Base-by-base conservation (phyloP, 2,888 invertebrate genomes). In the Chaitophorus viminalis region DNA sequence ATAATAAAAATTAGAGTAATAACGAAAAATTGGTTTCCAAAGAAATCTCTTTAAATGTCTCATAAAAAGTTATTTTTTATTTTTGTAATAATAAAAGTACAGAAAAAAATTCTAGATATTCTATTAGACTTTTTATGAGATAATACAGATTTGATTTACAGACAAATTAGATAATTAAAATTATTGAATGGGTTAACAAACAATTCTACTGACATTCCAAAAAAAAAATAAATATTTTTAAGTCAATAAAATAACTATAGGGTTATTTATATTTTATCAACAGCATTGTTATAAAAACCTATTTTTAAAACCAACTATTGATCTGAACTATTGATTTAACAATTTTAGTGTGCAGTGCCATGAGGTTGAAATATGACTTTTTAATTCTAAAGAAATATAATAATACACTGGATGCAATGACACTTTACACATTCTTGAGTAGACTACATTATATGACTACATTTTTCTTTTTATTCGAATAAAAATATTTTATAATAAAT, bases 221-320 rank as follows among this genome's bases (percentile, higher is more conserved):
- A 18, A 60, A 36, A 83, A 74, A n/a, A n/a, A n/a, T n/a, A n/a
- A 31, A 60, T n/a, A 74, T 60, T 83, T 83, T 83, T 29, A 74
- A 60, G 52, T 74, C 33, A 5, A 25, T 33, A 72, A 29, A 29
- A 29, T 68, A 68, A 68, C 68, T 21, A 29, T 68, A 6, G n/a
- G 33, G 52, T n/a, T 31, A 25, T 82, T 52, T 82, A 70, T 31
- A 25, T n/a, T 36, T 83, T 54, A 54, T 74, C 21, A 54, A 70
- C 9, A 36, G 17, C 74, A 36, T 70, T 72, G n/a, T 54, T 82
- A 14, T 82, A n/a, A n/a, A 54, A 54, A 36, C 36, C 54, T 54
- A 54, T 74, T 5, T 18, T 36, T 5, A 74, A 29, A 33, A 36
- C 3, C 36, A 60, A 74, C 74, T 83, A 83, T 83, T 39, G 74